phyloP scores from a whole-genome alignment of 2,797 vertebrate species.

The Chromis chromis region DNA sequence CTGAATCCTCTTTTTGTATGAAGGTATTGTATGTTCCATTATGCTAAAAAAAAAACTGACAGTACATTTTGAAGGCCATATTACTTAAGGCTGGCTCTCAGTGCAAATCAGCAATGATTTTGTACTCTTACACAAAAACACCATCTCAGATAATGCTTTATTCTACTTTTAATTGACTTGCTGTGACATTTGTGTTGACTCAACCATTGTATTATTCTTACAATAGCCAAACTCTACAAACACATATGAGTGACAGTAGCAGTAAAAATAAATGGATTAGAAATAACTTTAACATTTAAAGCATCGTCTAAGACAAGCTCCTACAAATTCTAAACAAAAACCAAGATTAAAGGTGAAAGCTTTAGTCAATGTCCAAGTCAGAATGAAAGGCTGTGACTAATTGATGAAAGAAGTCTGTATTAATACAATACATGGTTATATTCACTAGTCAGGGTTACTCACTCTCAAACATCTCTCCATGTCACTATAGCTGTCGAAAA shows the following conservation, averaged over 20 bases:
- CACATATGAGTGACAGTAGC: neutral
- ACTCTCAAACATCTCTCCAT: too few species aligned
- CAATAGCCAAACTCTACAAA: neutral
- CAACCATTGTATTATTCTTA: neutral
- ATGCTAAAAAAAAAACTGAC: constrained; percentile 23
- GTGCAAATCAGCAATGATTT: constrained; percentile 46
- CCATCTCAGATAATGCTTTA: constrained; percentile 9
- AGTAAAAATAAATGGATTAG: neutral
- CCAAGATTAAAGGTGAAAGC: too few species aligned
- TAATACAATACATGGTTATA: too few species aligned
- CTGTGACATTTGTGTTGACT: constrained; percentile 3
- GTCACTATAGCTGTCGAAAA: too few species aligned
- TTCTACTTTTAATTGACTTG: constrained; percentile 15
- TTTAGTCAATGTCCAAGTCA: too few species aligned
- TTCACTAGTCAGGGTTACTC: too few species aligned
- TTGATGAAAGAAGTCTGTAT: too few species aligned
- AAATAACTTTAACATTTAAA: neutral
- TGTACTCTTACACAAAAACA: constrained; percentile 34
- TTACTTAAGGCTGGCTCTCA: constrained; percentile 48
- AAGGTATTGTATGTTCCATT: constrained; percentile 38
- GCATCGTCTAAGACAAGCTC: neutral
- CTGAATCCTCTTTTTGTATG: constrained; percentile 42
- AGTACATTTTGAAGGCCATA: constrained; percentile 51
- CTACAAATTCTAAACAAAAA: too few species aligned
- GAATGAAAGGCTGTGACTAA: too few species aligned